phyloP scores from a whole-genome alignment of 2,797 vertebrate genomes.

The Peromyscus melanophrys region DNA sequence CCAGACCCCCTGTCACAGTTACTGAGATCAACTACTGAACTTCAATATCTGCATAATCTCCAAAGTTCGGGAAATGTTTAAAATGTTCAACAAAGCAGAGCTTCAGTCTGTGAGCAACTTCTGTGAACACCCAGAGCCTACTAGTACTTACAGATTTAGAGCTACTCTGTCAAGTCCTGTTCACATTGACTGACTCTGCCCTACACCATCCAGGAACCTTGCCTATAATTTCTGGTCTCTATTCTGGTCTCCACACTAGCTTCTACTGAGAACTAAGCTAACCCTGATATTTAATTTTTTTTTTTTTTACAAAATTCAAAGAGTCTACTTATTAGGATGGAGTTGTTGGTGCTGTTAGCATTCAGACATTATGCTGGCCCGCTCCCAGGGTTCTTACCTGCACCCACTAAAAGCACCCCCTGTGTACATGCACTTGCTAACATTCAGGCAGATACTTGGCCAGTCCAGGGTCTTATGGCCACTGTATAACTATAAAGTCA shows the following conservation, averaged over 20 bases:
- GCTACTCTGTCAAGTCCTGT: not conserved
- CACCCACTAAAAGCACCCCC: no score
- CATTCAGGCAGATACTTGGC: no score
- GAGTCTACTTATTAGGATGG: slow-evolving; percentile 77
- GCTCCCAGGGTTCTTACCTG: no score
- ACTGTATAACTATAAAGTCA: no score
- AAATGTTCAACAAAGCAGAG: not conserved
- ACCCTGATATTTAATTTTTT: no score
- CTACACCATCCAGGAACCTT: not conserved
- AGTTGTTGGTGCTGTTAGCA: slow-evolving; percentile 73
- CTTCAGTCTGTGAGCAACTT: not conserved
- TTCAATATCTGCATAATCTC: not conserved
- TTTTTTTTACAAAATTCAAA: slow-evolving; percentile 49
- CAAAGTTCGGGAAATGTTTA: not conserved
- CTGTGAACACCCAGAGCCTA: not conserved
- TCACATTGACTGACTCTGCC: not conserved
- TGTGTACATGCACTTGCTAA: no score
- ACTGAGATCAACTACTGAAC: not conserved
- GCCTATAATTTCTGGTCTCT: not conserved
- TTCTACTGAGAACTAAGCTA: not conserved
- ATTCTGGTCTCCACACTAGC: not conserved
- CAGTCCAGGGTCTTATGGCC: no score
- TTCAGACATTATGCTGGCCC: no score
- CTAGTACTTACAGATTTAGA: not conserved
- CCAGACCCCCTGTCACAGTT: not conserved